Conservation (phyloP, 2,888 invertebrate genomes). For the Drosophila demipolita region DNA sequence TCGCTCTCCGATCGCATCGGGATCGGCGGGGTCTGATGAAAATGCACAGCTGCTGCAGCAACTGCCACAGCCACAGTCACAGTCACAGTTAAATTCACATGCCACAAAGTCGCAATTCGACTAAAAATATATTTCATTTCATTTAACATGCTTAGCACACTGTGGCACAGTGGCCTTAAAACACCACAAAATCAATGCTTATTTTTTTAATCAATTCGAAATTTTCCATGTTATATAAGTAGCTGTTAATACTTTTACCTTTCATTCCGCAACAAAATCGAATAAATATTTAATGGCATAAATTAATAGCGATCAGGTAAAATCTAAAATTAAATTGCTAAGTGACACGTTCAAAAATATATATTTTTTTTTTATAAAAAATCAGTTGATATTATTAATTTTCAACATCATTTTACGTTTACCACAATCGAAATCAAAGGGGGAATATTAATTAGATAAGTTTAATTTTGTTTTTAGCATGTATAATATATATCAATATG, state of each 20-base stretch:
- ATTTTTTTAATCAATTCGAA: not conserved
- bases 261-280: too few relatives aligned
- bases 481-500: not conserved
- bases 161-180: slow-evolving; percentile 11
- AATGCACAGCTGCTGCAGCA: slow-evolving; percentile 71
- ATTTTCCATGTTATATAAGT: too few relatives aligned
- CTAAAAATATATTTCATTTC: slow-evolving; percentile 72
- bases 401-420: not conserved
- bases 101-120: slow-evolving; percentile 70
- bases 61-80: slow-evolving; percentile 35
- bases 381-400: not conserved
- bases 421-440: not conserved
- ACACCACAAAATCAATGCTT: not conserved
- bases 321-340: not conserved
- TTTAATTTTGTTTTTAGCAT: not conserved
- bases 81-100: slow-evolving; percentile 38
- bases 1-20: slow-evolving; percentile 7
- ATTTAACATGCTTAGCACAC: slow-evolving; percentile 52
- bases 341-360: not conserved
- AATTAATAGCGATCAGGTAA: not conserved
- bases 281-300: too few relatives aligned
- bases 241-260: too few relatives aligned
- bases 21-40: slow-evolving; percentile 40
- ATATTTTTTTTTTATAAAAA: not conserved
- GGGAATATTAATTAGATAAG: not conserved